phyloP scores from a whole-genome alignment of 2,888 invertebrate species.

The Crossocerus cetratus region DNA sequence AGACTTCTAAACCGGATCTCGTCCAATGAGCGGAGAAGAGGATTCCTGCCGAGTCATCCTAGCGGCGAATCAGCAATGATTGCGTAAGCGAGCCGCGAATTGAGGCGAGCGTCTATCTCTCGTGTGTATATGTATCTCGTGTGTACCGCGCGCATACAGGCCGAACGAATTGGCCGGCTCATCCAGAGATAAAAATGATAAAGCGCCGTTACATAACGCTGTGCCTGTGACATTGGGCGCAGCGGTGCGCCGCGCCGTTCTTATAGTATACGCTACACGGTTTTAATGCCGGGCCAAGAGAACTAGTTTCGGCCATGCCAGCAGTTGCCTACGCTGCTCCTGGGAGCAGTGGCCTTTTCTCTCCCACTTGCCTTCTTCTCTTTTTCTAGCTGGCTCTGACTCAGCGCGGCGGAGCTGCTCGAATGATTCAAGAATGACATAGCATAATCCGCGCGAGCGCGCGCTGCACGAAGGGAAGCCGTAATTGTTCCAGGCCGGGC shows the following conservation, averaged over 20 bases:
- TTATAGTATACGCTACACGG: no score
- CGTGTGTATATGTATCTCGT: no score
- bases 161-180: not conserved
- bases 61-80: not conserved
- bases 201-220: not conserved
- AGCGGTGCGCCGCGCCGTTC: not conserved
- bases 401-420: not conserved
- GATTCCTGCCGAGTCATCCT: not conserved
- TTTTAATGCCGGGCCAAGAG: no score
- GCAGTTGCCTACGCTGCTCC: no score
- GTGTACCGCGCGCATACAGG: not conserved
- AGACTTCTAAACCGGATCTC: no score
- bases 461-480: not conserved
- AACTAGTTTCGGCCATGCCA: no score
- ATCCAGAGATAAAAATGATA: not conserved
- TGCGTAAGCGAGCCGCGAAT: not conserved
- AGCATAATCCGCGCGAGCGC: not conserved
- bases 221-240: not conserved
- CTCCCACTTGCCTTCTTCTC: no score
- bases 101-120: not conserved
- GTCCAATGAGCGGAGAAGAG: no score
- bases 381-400: no score
- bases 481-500: no score
- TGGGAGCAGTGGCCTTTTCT: no score
- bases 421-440: not conserved